Evolutionary conservation across 1,140 invertebrate genomes (phyloP).

Genomic region (Tigriopus japonicus): DNA sequence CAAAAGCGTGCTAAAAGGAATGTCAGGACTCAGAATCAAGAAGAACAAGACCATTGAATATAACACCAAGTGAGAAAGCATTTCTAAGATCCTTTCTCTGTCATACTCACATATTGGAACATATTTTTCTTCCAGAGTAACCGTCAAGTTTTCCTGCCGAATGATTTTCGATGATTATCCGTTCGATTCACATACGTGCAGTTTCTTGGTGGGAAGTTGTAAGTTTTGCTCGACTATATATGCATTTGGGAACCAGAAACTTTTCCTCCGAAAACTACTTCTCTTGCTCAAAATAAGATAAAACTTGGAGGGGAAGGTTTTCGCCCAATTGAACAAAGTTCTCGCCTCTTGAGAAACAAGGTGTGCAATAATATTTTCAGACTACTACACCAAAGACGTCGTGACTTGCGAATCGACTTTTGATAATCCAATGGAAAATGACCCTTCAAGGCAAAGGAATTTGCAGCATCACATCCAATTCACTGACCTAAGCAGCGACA

Average conservation of each 20-base stretch:
- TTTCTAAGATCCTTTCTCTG: too few relatives aligned
- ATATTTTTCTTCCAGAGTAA: slow-evolving; percentile 2
- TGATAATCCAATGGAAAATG: not conserved
- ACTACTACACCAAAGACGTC: slow-evolving; percentile 7
- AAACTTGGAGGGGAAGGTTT: too few relatives aligned
- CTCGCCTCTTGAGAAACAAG: not conserved
- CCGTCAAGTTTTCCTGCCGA: slow-evolving; percentile 9
- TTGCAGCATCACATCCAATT: not conserved
- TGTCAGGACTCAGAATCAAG: not conserved
- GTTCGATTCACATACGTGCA: slow-evolving; percentile 5
- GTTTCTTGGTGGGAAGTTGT: slow-evolving; percentile 13
- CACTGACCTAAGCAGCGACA: not conserved
- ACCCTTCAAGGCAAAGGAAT: not conserved
- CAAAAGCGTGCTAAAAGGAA: slow-evolving; percentile 1
- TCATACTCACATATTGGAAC: too few relatives aligned
- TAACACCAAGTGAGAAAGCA: not conserved
- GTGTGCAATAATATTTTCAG: not conserved
- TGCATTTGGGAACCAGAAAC: too few relatives aligned
- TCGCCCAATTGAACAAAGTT: too few relatives aligned
- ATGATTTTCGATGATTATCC: slow-evolving; percentile 14
- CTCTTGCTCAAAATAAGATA: too few relatives aligned
- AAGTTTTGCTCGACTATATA: not conserved
- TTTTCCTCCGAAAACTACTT: too few relatives aligned
- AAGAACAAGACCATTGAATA: not conserved
- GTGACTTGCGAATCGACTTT: slow-evolving; percentile 2